A percentile compares a stretch with the other conserved stretches of the same genome.
phyloP scores from a whole-genome alignment of 2,797 vertebrate genomes.

The Tenualosa ilisha region DNA sequence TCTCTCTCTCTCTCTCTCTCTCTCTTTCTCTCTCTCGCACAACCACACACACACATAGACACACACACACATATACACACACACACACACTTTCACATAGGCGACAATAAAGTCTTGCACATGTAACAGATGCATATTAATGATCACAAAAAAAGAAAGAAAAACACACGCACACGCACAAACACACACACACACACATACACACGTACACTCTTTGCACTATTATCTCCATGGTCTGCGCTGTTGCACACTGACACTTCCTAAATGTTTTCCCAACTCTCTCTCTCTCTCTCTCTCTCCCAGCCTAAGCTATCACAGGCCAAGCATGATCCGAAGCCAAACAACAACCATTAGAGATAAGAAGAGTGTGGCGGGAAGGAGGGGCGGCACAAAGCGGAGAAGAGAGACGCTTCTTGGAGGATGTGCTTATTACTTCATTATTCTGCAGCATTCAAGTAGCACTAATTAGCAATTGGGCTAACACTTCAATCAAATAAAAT shows the following conservation, averaged over 20 bases:
- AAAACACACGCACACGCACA: neutral
- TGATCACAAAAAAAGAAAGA: neutral
- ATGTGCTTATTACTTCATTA: slow-evolving; percentile 51
- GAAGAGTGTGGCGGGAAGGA: neutral
- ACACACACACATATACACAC: slow-evolving; percentile 18
- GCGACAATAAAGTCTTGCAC: neutral
- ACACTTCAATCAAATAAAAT: slow-evolving; percentile 50
- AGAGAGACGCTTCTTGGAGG: slow-evolving; percentile 37
- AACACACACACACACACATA: slow-evolving; percentile 25
- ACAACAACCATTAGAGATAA: slow-evolving; percentile 16
- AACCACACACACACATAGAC: slow-evolving; percentile 28
- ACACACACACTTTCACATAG: slow-evolving; percentile 20
- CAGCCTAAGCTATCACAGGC: neutral
- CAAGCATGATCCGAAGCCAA: neutral
- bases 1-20: slow-evolving; percentile 13
- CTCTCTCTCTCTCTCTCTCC: neutral
- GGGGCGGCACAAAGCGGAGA: slow-evolving; percentile 31
- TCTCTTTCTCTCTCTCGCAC: neutral
- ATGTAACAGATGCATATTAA: neutral
- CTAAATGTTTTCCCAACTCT: neutral
- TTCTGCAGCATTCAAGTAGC: slow-evolving; percentile 49
- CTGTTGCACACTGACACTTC: slow-evolving; percentile 12
- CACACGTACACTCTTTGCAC: neutral
- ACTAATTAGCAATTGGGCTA: slow-evolving; percentile 54
- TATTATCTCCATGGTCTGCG: no score